Conservation (phyloP, 2,888 invertebrate species). For the Cataglyphis cursor region DNA sequence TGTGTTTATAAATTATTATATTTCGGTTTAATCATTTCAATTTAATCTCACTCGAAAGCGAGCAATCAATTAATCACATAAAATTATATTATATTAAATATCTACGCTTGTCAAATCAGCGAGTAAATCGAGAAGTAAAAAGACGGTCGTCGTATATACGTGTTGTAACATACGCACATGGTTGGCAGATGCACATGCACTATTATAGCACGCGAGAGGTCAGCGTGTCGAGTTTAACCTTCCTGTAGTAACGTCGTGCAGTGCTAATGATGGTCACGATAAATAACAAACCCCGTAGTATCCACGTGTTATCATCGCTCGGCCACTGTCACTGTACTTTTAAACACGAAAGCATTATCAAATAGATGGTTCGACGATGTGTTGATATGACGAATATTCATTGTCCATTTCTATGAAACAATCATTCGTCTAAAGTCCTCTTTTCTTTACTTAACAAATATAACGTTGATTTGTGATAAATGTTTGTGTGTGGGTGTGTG, state of each 20-base stretch:
- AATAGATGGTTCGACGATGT: background rate
- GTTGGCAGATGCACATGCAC: constrained; percentile 34
- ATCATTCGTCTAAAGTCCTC: background rate
- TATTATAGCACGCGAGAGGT: constrained; percentile 67
- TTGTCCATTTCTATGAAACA: background rate
- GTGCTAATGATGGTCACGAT: constrained; percentile 28
- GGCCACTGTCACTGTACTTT: background rate
- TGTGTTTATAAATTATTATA: background rate
- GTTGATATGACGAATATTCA: background rate
- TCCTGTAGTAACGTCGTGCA: constrained; percentile 20
- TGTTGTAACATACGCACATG: background rate
- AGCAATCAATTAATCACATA: background rate
- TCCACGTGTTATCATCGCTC: constrained; percentile 6
- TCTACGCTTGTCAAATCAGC: background rate
- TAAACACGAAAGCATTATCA: background rate
- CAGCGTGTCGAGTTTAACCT: constrained; percentile 64
- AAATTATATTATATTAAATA: background rate
- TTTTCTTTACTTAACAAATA: background rate
- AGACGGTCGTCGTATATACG: background rate
- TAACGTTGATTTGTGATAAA: background rate
- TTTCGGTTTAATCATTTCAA: background rate
- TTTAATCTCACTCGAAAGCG: background rate
- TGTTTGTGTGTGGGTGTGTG: too few species aligned
- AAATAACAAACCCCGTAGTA: constrained; percentile 31
- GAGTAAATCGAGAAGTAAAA: background rate